These are phyloP conservation scores for Nephrocerus scutellatus DNA, from an alignment of 2,888 invertebrate genomes.

Conservation along the genomic window DNA sequence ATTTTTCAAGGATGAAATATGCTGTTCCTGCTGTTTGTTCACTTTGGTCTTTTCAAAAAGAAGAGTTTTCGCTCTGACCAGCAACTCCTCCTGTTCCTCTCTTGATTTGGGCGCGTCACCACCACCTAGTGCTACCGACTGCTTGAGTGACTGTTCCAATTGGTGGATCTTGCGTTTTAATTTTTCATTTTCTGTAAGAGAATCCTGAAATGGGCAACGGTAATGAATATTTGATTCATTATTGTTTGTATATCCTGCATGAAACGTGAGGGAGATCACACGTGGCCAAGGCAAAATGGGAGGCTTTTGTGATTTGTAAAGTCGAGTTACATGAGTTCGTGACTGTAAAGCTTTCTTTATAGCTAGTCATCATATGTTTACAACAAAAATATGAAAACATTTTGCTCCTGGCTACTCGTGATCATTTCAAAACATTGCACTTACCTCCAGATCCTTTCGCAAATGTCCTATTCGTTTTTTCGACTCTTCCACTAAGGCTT, in stretches of 20 bases:
- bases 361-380: too few relatives aligned
- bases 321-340: too few relatives aligned
- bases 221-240: not conserved
- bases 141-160: slow-evolving; percentile 42
- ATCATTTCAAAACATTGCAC: slow-evolving; percentile 10
- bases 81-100: slow-evolving; percentile 47
- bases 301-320: not conserved
- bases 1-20: slow-evolving; percentile 57
- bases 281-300: too few relatives aligned
- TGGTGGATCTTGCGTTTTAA: slow-evolving; percentile 37
- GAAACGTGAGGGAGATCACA: too few relatives aligned
- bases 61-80: slow-evolving; percentile 62
- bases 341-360: too few relatives aligned
- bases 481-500: slow-evolving; percentile 43
- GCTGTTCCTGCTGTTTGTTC: slow-evolving; percentile 70
- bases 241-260: too few relatives aligned
- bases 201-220: slow-evolving; percentile 37
- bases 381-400: too few relatives aligned
- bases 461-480: slow-evolving; percentile 38
- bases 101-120: slow-evolving; percentile 40
- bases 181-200: slow-evolving; percentile 39
- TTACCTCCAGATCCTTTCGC: slow-evolving; percentile 45
- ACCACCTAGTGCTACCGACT: slow-evolving; percentile 43
- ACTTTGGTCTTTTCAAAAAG: slow-evolving; percentile 70
- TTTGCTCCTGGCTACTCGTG: not conserved